A percentile compares a stretch with the other conserved stretches of the same genome.
Conservation (phyloP, 2,888 invertebrate genomes). For the Diloba caeruleocephala region DNA sequence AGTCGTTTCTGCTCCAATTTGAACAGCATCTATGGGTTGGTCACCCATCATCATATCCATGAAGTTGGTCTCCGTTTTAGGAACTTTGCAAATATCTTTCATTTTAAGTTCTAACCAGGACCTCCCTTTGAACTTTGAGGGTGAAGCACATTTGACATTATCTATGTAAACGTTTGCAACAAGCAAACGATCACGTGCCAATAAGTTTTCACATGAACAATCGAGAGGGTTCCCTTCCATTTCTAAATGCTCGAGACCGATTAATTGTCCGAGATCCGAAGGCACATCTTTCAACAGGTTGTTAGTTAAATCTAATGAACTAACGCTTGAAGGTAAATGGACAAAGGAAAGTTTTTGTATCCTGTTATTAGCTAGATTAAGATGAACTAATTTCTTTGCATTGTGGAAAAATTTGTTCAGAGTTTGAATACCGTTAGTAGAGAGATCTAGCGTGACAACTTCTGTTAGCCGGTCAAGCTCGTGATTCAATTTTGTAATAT, state of each 20-base stretch:
- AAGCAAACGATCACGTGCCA: slow-evolving; percentile 90
- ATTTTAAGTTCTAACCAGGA: slow-evolving; percentile 90
- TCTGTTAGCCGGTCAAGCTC: slow-evolving; percentile 89
- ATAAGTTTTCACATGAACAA: slow-evolving; percentile 92
- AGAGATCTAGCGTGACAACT: slow-evolving; percentile 90
- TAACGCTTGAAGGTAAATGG: slow-evolving; percentile 89
- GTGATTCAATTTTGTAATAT: slow-evolving; percentile 88
- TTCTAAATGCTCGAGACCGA: slow-evolving; percentile 90
- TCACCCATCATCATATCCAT: slow-evolving; percentile 91
- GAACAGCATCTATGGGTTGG: slow-evolving; percentile 83
- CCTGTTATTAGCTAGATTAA: slow-evolving; percentile 90
- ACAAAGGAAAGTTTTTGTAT: slow-evolving; percentile 86
- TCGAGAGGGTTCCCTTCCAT: slow-evolving; percentile 91
- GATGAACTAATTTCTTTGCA: slow-evolving; percentile 89
- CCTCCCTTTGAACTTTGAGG: slow-evolving; percentile 82
- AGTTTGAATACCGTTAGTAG: slow-evolving; percentile 89
- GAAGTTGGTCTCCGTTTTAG: slow-evolving; percentile 71
- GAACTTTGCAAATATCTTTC: slow-evolving; percentile 85
- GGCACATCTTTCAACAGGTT: slow-evolving; percentile 90
- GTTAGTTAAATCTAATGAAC: slow-evolving; percentile 90
- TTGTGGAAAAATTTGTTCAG: slow-evolving; percentile 89
- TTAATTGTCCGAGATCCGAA: slow-evolving; percentile 87
- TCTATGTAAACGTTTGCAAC: slow-evolving; percentile 87
- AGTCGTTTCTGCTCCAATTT: slow-evolving; percentile 75
- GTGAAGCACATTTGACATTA: slow-evolving; percentile 88